Evolutionary conservation across 2,888 invertebrate genomes (phyloP).

Genomic region (Hirudinaria manillensis): DNA sequence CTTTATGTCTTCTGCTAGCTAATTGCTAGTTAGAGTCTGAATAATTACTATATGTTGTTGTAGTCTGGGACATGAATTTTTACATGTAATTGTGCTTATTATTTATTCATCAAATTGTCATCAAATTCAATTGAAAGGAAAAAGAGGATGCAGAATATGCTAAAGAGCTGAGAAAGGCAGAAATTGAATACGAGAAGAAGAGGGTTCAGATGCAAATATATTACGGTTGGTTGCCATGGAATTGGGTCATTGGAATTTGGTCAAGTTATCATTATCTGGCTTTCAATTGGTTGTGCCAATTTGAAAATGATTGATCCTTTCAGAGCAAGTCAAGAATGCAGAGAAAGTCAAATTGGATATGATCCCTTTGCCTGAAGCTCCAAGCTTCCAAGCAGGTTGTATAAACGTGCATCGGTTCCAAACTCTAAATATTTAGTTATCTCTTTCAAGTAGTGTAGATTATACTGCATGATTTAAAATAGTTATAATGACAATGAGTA

Average conservation of each 20-base stretch:
- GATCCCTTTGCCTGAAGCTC: slow-evolving; percentile 72
- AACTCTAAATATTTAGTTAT: neutral
- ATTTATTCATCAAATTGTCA: neutral
- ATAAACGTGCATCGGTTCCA: neutral
- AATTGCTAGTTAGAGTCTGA: too few species aligned
- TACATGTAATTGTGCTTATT: neutral
- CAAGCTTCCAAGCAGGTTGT: slow-evolving; percentile 33
- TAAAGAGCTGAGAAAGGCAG: slow-evolving; percentile 73
- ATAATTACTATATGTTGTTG: too few species aligned
- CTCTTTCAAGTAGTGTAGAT: neutral
- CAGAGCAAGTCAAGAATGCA: slow-evolving; percentile 82
- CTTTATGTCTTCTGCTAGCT: neutral
- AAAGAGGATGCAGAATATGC: slow-evolving; percentile 93
- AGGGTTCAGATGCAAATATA: slow-evolving; percentile 79
- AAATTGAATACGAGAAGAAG: slow-evolving; percentile 85
- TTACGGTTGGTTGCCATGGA: slow-evolving; percentile 60
- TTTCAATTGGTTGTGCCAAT: neutral
- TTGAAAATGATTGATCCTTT: neutral
- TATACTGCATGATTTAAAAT: neutral
- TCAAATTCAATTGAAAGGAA: slow-evolving; percentile 61
- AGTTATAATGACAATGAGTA: too few species aligned
- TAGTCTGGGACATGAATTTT: neutral
- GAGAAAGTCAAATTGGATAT: slow-evolving; percentile 89
- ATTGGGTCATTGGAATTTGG: too few species aligned
- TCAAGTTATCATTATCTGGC: neutral